These are phyloP conservation scores for Notolabrus celidotus DNA, from an alignment of 2,797 vertebrate genomes.

Conservation along the genomic window DNA sequence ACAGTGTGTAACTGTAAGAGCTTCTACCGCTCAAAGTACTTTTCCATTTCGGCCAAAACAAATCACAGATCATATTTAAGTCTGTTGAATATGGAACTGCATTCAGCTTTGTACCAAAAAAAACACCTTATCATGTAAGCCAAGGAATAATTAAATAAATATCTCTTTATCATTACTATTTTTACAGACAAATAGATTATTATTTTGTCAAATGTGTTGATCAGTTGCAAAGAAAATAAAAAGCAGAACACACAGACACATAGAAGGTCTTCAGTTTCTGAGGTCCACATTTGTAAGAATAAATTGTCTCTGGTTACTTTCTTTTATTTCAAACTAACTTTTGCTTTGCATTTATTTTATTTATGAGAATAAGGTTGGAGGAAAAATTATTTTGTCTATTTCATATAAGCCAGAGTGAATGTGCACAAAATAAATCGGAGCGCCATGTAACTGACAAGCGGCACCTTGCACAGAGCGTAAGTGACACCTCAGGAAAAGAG, in stretches of 20 bases:
- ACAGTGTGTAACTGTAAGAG: slow-evolving; percentile 71
- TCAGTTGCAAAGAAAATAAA: background rate
- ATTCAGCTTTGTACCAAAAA: slow-evolving; percentile 12
- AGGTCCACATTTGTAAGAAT: no score
- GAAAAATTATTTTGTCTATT: background rate
- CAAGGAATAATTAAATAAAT: no score
- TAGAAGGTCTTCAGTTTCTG: background rate
- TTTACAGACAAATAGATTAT: background rate
- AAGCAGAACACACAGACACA: background rate
- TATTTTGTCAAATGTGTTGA: background rate
- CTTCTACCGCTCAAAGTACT: slow-evolving; percentile 33
- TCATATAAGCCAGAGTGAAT: slow-evolving; percentile 5
- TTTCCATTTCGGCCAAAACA: slow-evolving; percentile 67
- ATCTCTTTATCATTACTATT: no score
- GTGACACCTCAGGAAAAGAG: slow-evolving; percentile 47
- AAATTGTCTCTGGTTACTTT: background rate
- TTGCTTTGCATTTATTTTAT: background rate
- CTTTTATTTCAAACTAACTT: background rate
- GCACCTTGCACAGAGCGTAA: slow-evolving; percentile 60
- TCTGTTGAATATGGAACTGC: slow-evolving; percentile 13
- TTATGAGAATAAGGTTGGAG: no score
- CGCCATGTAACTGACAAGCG: slow-evolving; percentile 53
- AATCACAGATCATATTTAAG: slow-evolving; percentile 64
- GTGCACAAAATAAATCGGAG: slow-evolving; percentile 29
- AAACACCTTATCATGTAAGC: background rate